Percentiles rank a stretch among this genome's conserved stretches.
phyloP scores from a whole-genome alignment of 2,888 invertebrate genomes.

The Campoplex capitator region DNA sequence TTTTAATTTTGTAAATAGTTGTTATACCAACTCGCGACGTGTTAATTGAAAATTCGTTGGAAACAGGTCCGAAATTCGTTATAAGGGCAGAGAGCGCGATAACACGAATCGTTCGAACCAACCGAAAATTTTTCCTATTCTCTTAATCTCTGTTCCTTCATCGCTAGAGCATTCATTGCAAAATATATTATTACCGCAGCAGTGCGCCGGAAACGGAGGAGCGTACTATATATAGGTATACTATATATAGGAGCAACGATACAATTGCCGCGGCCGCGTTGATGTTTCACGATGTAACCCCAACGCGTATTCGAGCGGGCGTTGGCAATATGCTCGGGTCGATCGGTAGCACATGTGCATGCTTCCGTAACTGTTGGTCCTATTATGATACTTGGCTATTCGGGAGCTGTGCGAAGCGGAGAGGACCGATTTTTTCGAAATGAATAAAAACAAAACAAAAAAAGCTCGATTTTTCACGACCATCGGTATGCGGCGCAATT shows the following conservation, averaged over 20 bases:
- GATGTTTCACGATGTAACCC: slow-evolving; percentile 29
- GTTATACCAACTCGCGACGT: background rate
- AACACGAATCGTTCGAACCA: background rate
- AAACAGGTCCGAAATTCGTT: background rate
- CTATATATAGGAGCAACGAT: background rate
- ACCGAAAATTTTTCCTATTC: background rate
- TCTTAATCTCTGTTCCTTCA: background rate
- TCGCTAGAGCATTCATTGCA: background rate
- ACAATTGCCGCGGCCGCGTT: slow-evolving; percentile 7
- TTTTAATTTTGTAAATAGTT: background rate
- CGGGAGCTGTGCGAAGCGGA: background rate
- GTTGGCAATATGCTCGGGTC: slow-evolving; percentile 26
- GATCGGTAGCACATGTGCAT: slow-evolving; percentile 32
- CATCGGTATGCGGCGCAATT: background rate
- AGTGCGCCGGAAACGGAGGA: background rate
- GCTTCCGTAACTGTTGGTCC: slow-evolving; percentile 11
- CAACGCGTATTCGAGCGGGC: background rate
- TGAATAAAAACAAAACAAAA: background rate
- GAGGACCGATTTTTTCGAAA: background rate
- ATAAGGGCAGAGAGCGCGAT: background rate
- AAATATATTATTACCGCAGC: slow-evolving; percentile 16
- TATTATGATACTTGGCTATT: slow-evolving; percentile 35
- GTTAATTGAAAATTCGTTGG: background rate
- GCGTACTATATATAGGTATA: background rate
- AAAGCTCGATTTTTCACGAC: slow-evolving; percentile 18